Percentiles rank a stretch among this genome's conserved stretches.
These are phyloP conservation scores for Drosophila oshimai DNA, from an alignment of 1,140 invertebrate genomes.

Conservation along the genomic window DNA sequence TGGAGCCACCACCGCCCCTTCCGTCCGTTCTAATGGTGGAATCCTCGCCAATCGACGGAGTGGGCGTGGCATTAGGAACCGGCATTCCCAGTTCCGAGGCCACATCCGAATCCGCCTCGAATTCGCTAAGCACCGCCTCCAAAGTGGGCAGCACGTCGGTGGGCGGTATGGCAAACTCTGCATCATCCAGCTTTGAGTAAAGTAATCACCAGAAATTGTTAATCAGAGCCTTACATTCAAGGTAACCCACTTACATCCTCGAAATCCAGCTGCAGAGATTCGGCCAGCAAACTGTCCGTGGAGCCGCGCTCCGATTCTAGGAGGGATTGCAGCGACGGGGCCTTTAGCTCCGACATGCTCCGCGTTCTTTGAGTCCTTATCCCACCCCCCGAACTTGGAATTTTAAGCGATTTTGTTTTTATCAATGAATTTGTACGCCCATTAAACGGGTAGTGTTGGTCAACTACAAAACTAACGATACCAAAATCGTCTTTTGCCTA, in stretches of 20 bases:
- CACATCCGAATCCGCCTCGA: conserved; percentile 86
- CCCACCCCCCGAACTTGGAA: conserved; percentile 3
- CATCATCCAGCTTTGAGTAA: conserved; percentile 88
- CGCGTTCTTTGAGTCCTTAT: conserved; percentile 2
- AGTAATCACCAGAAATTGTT: not conserved
- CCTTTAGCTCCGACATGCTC: conserved; percentile 84
- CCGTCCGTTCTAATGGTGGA: conserved; percentile 52
- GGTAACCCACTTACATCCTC: conserved; percentile 84
- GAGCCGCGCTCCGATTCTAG: conserved; percentile 87
- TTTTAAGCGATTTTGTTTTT: conserved; percentile 35
- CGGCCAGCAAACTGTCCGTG: conserved; percentile 85
- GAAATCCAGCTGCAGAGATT: conserved; percentile 85
- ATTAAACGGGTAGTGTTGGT: conserved; percentile 32
- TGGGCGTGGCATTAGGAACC: conserved; percentile 83
- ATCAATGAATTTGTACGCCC: conserved; percentile 65
- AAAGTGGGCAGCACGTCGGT: conserved; percentile 90
- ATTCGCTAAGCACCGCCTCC: conserved; percentile 93
- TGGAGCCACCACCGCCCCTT: conserved; percentile 84
- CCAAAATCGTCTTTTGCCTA: not conserved
- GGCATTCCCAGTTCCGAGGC: conserved; percentile 83
- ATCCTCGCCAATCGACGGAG: conserved; percentile 80
- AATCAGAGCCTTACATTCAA: not conserved
- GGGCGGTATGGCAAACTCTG: conserved; percentile 92
- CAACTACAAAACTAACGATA: not conserved
- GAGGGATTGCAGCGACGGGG: conserved; percentile 84